phyloP scores from a whole-genome alignment of 2,797 vertebrate species.

The Pangasius mekongensis region DNA sequence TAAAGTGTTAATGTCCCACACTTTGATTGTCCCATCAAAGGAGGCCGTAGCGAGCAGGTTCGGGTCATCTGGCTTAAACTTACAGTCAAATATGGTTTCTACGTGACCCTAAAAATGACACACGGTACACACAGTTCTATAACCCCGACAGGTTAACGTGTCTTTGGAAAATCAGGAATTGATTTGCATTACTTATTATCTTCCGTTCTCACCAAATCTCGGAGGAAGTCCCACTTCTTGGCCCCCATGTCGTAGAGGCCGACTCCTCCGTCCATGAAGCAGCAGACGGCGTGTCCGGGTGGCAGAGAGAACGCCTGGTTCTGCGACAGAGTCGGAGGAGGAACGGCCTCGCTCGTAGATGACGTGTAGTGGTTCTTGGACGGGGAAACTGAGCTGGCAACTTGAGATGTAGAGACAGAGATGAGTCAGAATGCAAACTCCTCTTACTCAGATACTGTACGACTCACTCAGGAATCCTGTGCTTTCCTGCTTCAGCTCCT shows the following conservation, averaged over 20 bases:
- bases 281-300: slow-evolving; percentile 92
- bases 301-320: slow-evolving; percentile 93
- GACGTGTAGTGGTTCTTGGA: slow-evolving; percentile 88
- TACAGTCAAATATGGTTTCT: slow-evolving; percentile 99
- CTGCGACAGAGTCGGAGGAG: slow-evolving; percentile 85
- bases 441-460: neutral
- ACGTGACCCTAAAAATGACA: slow-evolving; percentile 85
- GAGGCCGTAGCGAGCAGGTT: slow-evolving; percentile 96
- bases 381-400: slow-evolving; percentile 75
- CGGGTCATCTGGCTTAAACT: slow-evolving; percentile 95
- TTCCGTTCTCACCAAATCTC: slow-evolving; percentile 85
- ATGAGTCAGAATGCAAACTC: neutral
- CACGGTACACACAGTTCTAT: neutral
- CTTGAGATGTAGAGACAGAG: slow-evolving; percentile 63
- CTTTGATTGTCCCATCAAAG: slow-evolving; percentile 97
- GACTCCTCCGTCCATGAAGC: slow-evolving; percentile 97
- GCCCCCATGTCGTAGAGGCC: slow-evolving; percentile 96
- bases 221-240: slow-evolving; percentile 97
- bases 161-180: too few relatives aligned
- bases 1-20: slow-evolving; percentile 96
- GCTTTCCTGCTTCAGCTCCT: neutral
- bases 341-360: slow-evolving; percentile 93
- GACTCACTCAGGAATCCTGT: neutral
- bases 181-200: neutral
- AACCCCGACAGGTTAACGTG: neutral